A percentile compares a stretch with the other conserved stretches of the same genome.
Conservation (phyloP, 2,888 invertebrate species). For the Hirudinaria manillensis region DNA sequence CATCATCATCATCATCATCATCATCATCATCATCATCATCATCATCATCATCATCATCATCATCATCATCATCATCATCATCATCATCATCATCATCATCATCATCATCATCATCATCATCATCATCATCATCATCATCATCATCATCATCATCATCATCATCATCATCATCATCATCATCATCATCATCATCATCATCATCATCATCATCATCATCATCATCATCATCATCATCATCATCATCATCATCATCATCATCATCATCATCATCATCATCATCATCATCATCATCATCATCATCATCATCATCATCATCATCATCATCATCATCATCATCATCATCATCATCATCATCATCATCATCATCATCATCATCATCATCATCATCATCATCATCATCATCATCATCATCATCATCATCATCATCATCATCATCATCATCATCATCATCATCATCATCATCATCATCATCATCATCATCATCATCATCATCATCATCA, state of each 20-base stretch:
- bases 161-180: conserved; percentile 24
- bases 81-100: conserved; percentile 14
- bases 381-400: conserved; percentile 24
- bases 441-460: background rate
- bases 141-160: conserved; percentile 28
- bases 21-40: conserved; percentile 32
- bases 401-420: conserved; percentile 24
- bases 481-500: background rate
- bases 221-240: conserved; percentile 25
- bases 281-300: conserved; percentile 26
- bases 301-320: conserved; percentile 24
- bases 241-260: conserved; percentile 26
- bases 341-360: conserved; percentile 26
- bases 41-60: conserved; percentile 26
- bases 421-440: background rate
- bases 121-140: conserved; percentile 25
- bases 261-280: conserved; percentile 29
- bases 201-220: conserved; percentile 32
- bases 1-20: conserved; percentile 25
- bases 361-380: conserved; percentile 25
- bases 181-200: conserved; percentile 29
- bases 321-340: conserved; percentile 27
- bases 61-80: background rate
- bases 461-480: background rate
- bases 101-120: conserved; percentile 23